phyloP scores from a whole-genome alignment of 2,888 invertebrate species.

The Drosophila mercatorum region DNA sequence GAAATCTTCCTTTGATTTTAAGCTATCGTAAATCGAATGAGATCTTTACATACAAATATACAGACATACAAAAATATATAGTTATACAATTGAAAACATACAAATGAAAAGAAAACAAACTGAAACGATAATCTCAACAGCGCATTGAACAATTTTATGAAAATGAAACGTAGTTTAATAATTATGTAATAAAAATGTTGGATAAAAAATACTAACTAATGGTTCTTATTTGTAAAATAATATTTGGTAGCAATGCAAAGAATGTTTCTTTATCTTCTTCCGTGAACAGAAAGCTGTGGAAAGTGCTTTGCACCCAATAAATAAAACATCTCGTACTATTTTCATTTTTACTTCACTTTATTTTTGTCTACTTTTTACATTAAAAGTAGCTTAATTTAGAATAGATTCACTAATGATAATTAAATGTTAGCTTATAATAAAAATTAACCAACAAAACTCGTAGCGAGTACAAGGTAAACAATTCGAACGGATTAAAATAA shows the following conservation, averaged over 20 bases:
- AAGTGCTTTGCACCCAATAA: background rate
- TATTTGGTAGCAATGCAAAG: background rate
- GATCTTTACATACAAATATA: constrained; percentile 60
- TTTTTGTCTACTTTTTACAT: constrained; percentile 41
- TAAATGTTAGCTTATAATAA: constrained; percentile 67
- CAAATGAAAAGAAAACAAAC: constrained; percentile 27
- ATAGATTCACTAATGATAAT: constrained; percentile 60
- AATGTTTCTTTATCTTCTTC: background rate
- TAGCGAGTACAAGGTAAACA: constrained; percentile 63
- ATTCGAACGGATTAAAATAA: constrained; percentile 50
- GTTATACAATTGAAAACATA: constrained; percentile 59
- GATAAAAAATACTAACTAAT: constrained; percentile 52
- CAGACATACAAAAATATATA: constrained; percentile 57
- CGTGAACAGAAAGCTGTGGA: background rate
- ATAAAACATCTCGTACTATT: background rate
- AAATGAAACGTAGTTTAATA: constrained; percentile 67
- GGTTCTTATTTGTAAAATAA: background rate
- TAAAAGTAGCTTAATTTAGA: constrained; percentile 52
- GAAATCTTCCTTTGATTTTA: constrained; percentile 33
- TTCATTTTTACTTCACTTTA: constrained; percentile 11
- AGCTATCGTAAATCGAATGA: constrained; percentile 44
- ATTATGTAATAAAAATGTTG: constrained; percentile 73
- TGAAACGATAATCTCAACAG: constrained; percentile 58
- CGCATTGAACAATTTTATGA: constrained; percentile 73
- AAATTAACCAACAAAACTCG: constrained; percentile 73